phyloP scores from a whole-genome alignment of 2,888 invertebrate genomes.

The Embidobia sp. region DNA sequence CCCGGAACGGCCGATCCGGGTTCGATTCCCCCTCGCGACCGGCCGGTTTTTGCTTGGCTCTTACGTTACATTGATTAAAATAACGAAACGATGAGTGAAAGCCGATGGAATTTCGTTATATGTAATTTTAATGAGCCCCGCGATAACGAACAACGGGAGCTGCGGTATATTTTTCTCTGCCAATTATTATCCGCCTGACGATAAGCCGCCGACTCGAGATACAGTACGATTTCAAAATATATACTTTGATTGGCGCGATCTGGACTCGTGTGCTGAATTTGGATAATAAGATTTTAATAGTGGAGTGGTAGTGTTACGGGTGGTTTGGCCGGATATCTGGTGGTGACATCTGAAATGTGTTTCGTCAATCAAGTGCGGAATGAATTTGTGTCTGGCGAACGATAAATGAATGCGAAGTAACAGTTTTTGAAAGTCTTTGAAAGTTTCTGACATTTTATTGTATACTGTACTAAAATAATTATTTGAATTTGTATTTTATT shows the following conservation, averaged over 20 bases:
- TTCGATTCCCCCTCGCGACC: neutral
- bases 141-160: conserved; percentile 37
- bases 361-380: too few species aligned
- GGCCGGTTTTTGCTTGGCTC: neutral
- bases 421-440: too few species aligned
- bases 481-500: too few species aligned
- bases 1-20: neutral
- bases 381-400: neutral
- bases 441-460: too few species aligned
- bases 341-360: neutral
- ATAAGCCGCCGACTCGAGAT: conserved; percentile 11
- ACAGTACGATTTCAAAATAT: conserved; percentile 25
- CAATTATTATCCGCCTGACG: conserved; percentile 46
- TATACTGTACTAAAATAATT: too few species aligned
- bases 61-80: neutral
- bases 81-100: conserved; percentile 44
- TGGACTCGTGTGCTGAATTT: too few species aligned
- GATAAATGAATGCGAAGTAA: too few species aligned
- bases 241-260: too few species aligned
- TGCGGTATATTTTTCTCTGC: conserved; percentile 43
- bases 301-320: too few species aligned
- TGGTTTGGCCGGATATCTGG: neutral
- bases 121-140: conserved; percentile 39
- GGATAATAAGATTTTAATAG: too few species aligned
- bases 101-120: conserved; percentile 44